Evolutionary conservation across 2,797 vertebrate species (phyloP), one percentile per base, ranked within the genome.

Genomic region (Pseudocheirus occidentalis): DNA sequence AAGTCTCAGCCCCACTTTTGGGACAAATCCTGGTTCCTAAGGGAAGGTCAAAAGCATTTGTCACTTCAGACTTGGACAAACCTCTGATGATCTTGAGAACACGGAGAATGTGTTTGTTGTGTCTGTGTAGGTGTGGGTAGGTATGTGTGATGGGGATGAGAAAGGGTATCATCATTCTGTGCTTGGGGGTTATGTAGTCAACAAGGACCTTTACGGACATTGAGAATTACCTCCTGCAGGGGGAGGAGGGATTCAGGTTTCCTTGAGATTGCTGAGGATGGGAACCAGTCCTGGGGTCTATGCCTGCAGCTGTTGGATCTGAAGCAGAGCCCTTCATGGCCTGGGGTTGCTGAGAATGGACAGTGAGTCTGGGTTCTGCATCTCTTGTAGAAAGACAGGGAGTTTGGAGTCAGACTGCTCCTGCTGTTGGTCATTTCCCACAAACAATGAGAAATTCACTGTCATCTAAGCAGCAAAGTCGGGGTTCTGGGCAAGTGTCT

Each of bases 261-360:
- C 98, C 62, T 99, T 99, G 4, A 99, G 99, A 95, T 99, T 96
- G 97, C 99, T 99, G 93, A 99, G 99, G 98, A 99, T 99, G 97
- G 99, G 99, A 98, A 99, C 99, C 95, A 99, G 99, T 93, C 99
- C 99, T 0, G 99, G 99, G 66, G 99, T 99, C 98, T 99, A 99
- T 0, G 99, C 99, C 98, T 99, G 99, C 98, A 99, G 98, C 1
- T 99, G 99, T 97, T 99, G 99, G 98, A 99, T 99, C 99, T 99
- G 99, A 97, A 99, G 99, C 93, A 99, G 99, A 0, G 99, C 99
- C 99, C 98, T 99, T 99, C 99, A 99, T 99, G 98, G 99, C 99
- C 0, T 99, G 98, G 46, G 99, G 90, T 99, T 99, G 97, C 99
- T 99, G 98, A 99, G 99, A 93, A 99, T 99, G 34, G 99, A 99